A percentile compares a stretch with the other conserved stretches of the same genome.
phyloP scores from a whole-genome alignment of 2,888 invertebrate genomes.

The Drosophila recens region DNA sequence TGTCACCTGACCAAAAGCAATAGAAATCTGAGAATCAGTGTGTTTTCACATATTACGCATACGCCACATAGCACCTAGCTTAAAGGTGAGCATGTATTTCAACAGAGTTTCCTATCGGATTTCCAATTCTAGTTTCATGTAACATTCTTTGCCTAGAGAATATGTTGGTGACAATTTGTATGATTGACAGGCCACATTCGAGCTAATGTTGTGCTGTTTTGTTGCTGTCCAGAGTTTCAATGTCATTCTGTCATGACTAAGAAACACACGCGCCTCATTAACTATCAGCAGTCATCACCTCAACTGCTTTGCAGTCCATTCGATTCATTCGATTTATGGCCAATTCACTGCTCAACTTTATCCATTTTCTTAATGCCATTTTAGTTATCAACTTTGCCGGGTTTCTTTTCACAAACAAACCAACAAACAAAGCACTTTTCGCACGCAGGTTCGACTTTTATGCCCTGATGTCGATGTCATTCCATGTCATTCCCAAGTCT shows the following conservation, averaged over 20 bases:
- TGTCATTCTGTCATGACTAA: conserved; percentile 36
- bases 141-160: no score
- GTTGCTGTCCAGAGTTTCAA: not conserved
- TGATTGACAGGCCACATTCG: conserved; percentile 10
- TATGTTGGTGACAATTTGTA: not conserved
- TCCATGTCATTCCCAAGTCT: not conserved
- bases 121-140: not conserved
- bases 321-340: conserved; percentile 48
- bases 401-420: conserved; percentile 2
- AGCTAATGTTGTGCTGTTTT: not conserved
- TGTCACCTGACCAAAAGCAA: no score
- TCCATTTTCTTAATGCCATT: conserved; percentile 32
- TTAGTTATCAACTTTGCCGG: conserved; percentile 46
- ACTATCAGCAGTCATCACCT: conserved; percentile 39
- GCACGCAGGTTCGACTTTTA: conserved; percentile 46
- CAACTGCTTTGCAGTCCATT: conserved; percentile 18
- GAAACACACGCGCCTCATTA: conserved; percentile 43
- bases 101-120: not conserved
- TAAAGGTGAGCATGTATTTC: not conserved
- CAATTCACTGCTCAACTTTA: conserved; percentile 47
- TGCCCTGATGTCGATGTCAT: conserved; percentile 18
- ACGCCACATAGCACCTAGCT: not conserved
- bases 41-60: not conserved
- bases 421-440: conserved; percentile 36
- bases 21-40: no score